Base-by-base conservation (phyloP, 2,888 invertebrate species). In the Aquatica leii region DNA sequence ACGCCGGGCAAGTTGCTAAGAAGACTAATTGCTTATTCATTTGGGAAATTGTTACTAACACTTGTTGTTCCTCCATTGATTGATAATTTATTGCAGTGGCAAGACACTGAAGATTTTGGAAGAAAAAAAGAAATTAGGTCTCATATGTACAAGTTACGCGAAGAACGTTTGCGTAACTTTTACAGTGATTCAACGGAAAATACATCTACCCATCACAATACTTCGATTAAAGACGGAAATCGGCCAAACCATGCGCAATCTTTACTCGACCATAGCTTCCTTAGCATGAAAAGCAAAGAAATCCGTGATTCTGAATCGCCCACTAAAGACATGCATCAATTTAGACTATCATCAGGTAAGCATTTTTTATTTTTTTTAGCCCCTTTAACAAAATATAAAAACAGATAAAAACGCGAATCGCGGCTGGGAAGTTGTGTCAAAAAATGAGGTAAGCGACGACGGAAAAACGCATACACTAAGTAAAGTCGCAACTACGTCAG, bases 121-220 rank as follows among this genome's bases (percentile, higher is more conserved):
- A 88, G 88, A 69, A 93, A 94, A 82, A 93, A 93, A 80, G 92
- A 93, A 82, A 94, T 95, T 74, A 88, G 95, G 65, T 86, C 92
- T 48, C 89, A 94, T 82, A 91, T 93, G 89, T 93, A 91, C 81
- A 90, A 90, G 73, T 84, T 95, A 78, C 87, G 94, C 48, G 94
- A 95, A 80, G 88, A 90, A 76, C 87, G 92, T 65, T 84, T 93
- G 75, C 87, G 88, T 76, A 88, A 89, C 80, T 88, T 92, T 71
- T 93, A 93, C 84, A 81, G 80, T 50, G 86, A 86, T 77, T 76
- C 79, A 1, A 54, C 72, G 12, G 62, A 52, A 12, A 72, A 76
- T 68, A 71, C 74, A 34, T 68, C 65, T 48, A 70, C 77, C 63
- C 66, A 67, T 52, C 64, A 67, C 11, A 51, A 66, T 52, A 50